Base-by-base conservation (phyloP, 2,888 invertebrate species). In the Blastobasis adustella region DNA sequence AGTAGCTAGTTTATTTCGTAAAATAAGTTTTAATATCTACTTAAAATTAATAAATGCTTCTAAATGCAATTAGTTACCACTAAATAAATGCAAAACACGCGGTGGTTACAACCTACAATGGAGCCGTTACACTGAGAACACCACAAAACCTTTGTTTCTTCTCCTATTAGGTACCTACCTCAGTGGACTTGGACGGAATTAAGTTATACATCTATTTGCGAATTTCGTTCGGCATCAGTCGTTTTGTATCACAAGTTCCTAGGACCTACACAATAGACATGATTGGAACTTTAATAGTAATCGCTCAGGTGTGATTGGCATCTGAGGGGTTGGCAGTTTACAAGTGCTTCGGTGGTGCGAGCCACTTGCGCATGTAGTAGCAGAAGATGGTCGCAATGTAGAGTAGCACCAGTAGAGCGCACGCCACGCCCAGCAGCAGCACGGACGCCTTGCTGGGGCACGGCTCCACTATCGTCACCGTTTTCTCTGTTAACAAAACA, bases 341-440 rank as follows among this genome's bases (percentile, higher is more conserved):
- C 64, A 95, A 91, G 81, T 93, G 94, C 80, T 96, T 96, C 66
- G 94, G 93, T 9, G 96, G 96, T 61, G 93, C 91, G 78, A 96
- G 90, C 96, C 96, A 96, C 79, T 96, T 96, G 79, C 95, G 95
- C 94, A 96, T 96, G 90, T 95, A 96, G 85, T 96, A 96, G 82
- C 95, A 96, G 90, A 96, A 96, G 68, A 97, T 91, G 49, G 96
- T 97, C 66, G 96, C 96, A 69, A 97, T 93, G 88, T 97, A 97
- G 52, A 97, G 91, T 53, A 97, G 91, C 50, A 97, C 92, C 70
- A 98, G 90, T 56, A 97, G 91, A 54, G 96, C 96, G 79, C 97
- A 97, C 51, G 97, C 96, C 38, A 97, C 96, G 56, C 96, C 96
- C 55, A 98, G 87, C 41, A 96, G 94, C 65, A 97, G 84, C n/a